Base-by-base conservation (phyloP, 2,113 vertebrate genomes). In the Hippocampus mohnikei region DNA sequence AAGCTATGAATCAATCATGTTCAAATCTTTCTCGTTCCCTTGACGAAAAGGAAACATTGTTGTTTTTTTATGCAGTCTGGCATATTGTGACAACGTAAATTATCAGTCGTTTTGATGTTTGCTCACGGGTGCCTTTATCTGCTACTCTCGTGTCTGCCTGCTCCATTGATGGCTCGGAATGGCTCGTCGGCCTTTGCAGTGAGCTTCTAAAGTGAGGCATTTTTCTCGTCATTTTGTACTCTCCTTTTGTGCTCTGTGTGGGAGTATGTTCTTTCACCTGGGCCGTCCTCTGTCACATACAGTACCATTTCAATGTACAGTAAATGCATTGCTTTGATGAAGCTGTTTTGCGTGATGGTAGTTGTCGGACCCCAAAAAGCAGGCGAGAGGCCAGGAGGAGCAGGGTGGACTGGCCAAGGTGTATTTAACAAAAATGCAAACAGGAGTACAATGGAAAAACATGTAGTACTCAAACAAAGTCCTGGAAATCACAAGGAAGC, bases 11-110 rank as follows among this genome's bases (percentile, higher is more conserved):
- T 80, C 73, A 72, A 42, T 68, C 64, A 79, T 71, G 69, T 77
- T 70, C 16, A 82, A 75, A 70, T 58, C 27, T 41, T 10, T 42
- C 25, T 42, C 50, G 15, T 9, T 18, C n/a, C 21, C 60, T 70
- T 62, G 65, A 53, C n/a, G 27, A 63, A 16, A 33, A 66, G 37
- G 42, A 40, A 67, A 60, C 7, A 44, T 75, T 29, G 69, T 69
- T 60, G 75, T 79, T 61, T 75, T 79, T 76, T 74, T 71, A 73
- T 84, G 55, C 66, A 69, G 71, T 40, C 25, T 68, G 71, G 48
- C 37, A 9, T 74, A 53, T 69, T 64, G 40, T 11, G n/a, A 53
- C 71, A 62, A 79, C 73, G 73, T 75, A 63, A 37, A 62, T 66
- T 13, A 80, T 72, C 61, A 72, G 48, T 63, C 9, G 67, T 68